Percentiles rank a stretch among this genome's conserved stretches.
phyloP scores from a whole-genome alignment of 2,888 invertebrate species.

The Phengaris arion region DNA sequence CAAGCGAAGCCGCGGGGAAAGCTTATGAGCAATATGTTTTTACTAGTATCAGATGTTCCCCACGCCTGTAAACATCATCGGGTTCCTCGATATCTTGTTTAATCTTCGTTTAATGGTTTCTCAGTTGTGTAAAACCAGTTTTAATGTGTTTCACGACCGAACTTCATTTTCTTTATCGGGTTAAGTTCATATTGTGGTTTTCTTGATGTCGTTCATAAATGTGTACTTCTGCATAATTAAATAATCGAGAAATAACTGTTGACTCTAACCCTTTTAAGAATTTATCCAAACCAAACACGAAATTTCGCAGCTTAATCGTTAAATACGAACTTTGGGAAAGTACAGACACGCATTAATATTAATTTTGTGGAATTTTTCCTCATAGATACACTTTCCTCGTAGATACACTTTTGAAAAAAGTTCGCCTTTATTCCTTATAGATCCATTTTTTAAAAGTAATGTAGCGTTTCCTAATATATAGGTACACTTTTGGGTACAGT shows the following conservation, averaged over 20 bases:
- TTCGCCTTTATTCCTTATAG: no score
- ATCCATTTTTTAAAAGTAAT: no score
- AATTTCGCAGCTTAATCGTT: conserved; percentile 8
- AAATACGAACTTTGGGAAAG: conserved; percentile 10
- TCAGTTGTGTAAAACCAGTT: conserved; percentile 42
- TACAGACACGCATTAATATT: conserved; percentile 5
- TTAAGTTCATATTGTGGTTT: conserved; percentile 44
- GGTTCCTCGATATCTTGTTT: conserved; percentile 65
- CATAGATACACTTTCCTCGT: no score
- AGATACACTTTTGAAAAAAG: no score
- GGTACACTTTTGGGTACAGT: no score
- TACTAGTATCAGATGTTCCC: conserved; percentile 14
- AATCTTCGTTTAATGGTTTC: conserved; percentile 70
- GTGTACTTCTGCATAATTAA: conserved; percentile 2
- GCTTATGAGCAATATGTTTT: conserved; percentile 13
- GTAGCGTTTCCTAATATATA: no score
- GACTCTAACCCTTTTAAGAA: neutral
- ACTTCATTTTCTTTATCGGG: conserved; percentile 41
- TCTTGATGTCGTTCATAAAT: conserved; percentile 3
- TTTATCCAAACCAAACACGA: conserved; percentile 4
- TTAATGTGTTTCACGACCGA: conserved; percentile 66
- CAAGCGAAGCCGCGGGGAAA: neutral
- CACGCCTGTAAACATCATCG: conserved; percentile 47
- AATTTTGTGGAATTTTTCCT: neutral
- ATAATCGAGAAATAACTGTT: neutral